Evolutionary conservation across 2,888 invertebrate genomes (phyloP), one percentile per base, ranked within the genome.

Genomic region (Parnassius mnemosyne): DNA sequence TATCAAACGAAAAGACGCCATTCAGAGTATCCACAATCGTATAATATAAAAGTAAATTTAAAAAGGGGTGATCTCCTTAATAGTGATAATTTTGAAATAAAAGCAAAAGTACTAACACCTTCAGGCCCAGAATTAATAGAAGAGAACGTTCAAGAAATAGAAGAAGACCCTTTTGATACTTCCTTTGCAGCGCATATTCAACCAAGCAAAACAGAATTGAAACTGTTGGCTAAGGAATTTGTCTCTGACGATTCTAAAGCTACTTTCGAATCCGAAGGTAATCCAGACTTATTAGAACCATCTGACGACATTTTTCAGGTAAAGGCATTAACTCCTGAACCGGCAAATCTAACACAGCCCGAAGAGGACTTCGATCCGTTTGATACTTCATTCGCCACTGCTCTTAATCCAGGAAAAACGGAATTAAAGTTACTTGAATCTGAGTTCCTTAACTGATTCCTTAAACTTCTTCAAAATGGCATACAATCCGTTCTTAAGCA

Each of bases 111-210:
- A 57, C 78, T 96, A 53, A 96, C 96, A 10, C 90, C 90, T 9
- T 79, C 79, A 7, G 83, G 76, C 12, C 84, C 78, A 5, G 60
- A 64, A 34, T 51, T 78, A 1, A 93, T 94, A 0, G 85, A 92
- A 57, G 53, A 66, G 60, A 86, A 90, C 20, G 71, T 80, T 13
- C 63, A 83, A 41, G 76, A 84, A 57, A 87, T 90, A 63, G 90
- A 94, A 70, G 81, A 87, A 10, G 97, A 97, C 88, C 97, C 97
- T 0, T 97, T 97, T 79, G 97, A 97, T 78, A 97, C 97, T 0
- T 96, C 97, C 0, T 95, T 96, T 72, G 96, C 96, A 0, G 92
- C 91, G 63, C 95, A 95, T 76, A 94, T 96, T 60, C 89, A 93
- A 57, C 96, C 96, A 0, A 95, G 96, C 3, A 95, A 94, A 83